phyloP scores from a whole-genome alignment of 2,113 vertebrate species.

The Syngnathus floridae region DNA sequence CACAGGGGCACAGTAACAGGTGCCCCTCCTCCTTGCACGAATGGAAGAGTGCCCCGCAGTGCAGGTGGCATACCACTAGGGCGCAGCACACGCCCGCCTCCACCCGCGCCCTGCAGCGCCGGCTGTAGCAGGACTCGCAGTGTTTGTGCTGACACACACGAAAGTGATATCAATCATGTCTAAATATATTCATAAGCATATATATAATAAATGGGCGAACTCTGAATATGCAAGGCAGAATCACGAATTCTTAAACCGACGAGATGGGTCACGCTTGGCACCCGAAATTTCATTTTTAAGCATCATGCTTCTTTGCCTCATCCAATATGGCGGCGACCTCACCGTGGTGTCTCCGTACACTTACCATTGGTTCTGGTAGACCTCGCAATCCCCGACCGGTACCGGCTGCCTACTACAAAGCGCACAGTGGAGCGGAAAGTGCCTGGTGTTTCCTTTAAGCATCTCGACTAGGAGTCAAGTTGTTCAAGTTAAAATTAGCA shows the following conservation, averaged over 20 bases:
- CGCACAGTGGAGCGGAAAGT: background rate
- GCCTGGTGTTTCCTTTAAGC: background rate
- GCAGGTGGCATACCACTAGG: constrained; percentile 74
- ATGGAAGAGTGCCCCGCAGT: constrained; percentile 87
- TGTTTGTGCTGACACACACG: constrained; percentile 72
- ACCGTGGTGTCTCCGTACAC: background rate
- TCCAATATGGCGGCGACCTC: too few relatives aligned
- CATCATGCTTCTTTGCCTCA: too few relatives aligned
- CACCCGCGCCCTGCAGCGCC: constrained; percentile 72
- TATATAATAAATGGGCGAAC: too few relatives aligned
- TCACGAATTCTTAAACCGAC: too few relatives aligned
- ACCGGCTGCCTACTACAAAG: background rate
- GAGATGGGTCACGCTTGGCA: too few relatives aligned
- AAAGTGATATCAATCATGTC: too few relatives aligned
- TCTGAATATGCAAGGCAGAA: too few relatives aligned
- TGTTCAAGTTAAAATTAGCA: background rate
- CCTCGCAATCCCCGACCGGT: background rate
- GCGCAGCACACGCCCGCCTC: constrained; percentile 77
- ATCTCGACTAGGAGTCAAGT: background rate
- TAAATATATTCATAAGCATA: too few relatives aligned
- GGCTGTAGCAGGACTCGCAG: constrained; percentile 83
- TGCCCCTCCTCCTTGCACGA: constrained; percentile 93
- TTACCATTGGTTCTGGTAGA: background rate
- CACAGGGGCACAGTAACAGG: constrained; percentile 81
- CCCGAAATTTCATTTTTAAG: too few relatives aligned